Base-by-base conservation (phyloP, 2,888 invertebrate genomes). In the Hoplodrina blanda region DNA sequence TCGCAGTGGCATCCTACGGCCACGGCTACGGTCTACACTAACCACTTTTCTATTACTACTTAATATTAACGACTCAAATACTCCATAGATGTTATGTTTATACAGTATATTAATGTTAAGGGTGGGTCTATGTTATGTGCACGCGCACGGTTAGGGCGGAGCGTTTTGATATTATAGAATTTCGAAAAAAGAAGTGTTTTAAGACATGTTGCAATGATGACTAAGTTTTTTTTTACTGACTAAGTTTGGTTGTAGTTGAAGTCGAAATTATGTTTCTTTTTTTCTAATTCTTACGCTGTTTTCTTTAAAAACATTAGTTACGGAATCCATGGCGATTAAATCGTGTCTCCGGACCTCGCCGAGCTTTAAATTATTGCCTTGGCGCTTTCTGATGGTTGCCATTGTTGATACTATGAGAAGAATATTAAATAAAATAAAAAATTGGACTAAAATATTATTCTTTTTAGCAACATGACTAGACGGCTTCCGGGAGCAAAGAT, bases 1-100 rank as follows among this genome's bases (percentile, higher is more conserved):
- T 87, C 30, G 79, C 86, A 41, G 70, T 87, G 30, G 85, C 86
- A 8, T 82, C 85, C 46, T 89, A 88, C 76, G 85, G 84, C 20
- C 76, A 76, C 6, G 78, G 82, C 30, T 81, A 81, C 41, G 81
- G 77, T 6, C 59, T 84, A 49, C 87, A 88, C 62, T 88, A 85
- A 72, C 62, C 62, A 67, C 62, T 62, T 33, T 10, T 54, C 52
- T 41, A 61, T 68, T 63, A 62, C 52, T 66, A 62, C 57, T 33
- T 68, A 57, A 66, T 72, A 10, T 65, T 80, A 60, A 62, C 78
- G 71, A 71, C 49, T 73, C 65, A 70, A 82, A 69, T 85, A 87
- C 74, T 82, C 76, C 30, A 33, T 83, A 86, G 80, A 73, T 66
- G 55, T 66, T 69, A 71, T 53, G 25, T 64, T 62, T 50, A 71